Percentiles rank a stretch among this genome's conserved stretches.
These are phyloP conservation scores for Trachymyrmex cornetzi DNA, from an alignment of 1,140 invertebrate genomes.

Conservation along the genomic window DNA sequence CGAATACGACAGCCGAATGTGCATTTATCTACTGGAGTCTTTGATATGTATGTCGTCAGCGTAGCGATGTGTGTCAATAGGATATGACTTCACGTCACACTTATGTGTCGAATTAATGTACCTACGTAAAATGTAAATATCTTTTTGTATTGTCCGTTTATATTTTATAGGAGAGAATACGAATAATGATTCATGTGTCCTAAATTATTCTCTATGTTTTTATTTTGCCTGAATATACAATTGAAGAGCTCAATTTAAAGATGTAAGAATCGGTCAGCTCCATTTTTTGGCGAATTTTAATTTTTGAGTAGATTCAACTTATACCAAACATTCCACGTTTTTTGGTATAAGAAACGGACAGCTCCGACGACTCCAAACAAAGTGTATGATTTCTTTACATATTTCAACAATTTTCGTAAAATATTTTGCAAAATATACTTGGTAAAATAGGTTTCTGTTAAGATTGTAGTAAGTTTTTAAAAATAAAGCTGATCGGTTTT, in stretches of 20 bases:
- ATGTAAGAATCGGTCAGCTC: no score
- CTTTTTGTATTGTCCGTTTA: slow-evolving; percentile 69
- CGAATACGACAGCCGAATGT: slow-evolving; percentile 43
- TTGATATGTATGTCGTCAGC: slow-evolving; percentile 19
- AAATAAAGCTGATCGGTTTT: no score
- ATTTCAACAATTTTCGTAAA: no score
- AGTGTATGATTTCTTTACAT: no score
- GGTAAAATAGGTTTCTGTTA: no score
- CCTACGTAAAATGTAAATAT: slow-evolving; percentile 72
- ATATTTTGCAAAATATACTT: no score
- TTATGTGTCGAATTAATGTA: slow-evolving; percentile 52
- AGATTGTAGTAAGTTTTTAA: no score
- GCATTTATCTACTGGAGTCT: slow-evolving; percentile 35
- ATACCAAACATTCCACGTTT: no score
- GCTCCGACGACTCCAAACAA: no score
- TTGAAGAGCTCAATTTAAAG: neutral
- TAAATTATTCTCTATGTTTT: neutral
- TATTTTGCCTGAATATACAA: slow-evolving; percentile 6
- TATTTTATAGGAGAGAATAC: slow-evolving; percentile 57
- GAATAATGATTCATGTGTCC: slow-evolving; percentile 67
- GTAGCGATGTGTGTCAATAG: neutral
- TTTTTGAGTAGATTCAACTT: no score
- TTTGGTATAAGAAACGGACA: no score
- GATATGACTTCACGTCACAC: neutral
- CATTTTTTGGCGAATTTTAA: no score